phyloP scores from a whole-genome alignment of 2,797 vertebrate genomes.

The Margarornis squamiger region DNA sequence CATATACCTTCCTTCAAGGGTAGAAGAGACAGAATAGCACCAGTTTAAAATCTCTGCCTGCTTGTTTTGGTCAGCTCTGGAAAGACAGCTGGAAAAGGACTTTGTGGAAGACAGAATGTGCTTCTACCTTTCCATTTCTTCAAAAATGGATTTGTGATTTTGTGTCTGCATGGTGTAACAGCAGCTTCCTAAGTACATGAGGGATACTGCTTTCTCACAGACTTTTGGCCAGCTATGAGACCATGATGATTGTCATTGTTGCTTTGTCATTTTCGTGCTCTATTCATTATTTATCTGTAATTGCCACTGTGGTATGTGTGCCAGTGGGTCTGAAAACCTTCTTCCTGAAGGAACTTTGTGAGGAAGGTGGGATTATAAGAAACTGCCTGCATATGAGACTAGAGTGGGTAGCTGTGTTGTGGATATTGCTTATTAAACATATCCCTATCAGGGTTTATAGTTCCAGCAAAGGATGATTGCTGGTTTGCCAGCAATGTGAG shows the following conservation, averaged over 20 bases:
- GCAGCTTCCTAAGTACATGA: not conserved
- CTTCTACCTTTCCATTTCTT: not conserved
- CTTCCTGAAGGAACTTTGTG: not conserved
- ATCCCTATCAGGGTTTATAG: not conserved
- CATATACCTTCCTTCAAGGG: not conserved
- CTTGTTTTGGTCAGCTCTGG: not conserved
- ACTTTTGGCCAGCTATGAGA: not conserved
- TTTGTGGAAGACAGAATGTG: not conserved
- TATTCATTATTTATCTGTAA: not conserved
- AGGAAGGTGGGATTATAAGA: not conserved
- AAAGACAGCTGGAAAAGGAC: not conserved
- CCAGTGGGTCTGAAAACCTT: not conserved
- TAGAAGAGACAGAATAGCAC: not conserved
- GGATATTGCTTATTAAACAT: not conserved
- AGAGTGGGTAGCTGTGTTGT: not conserved
- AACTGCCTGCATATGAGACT: not conserved
- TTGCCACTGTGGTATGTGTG: not conserved
- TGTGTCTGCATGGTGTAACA: not conserved
- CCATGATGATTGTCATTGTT: not conserved
- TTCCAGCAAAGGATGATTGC: not conserved
- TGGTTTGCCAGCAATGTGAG: not conserved
- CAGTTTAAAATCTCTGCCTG: not conserved
- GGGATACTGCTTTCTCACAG: not conserved
- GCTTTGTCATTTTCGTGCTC: not conserved
- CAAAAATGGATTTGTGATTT: not conserved